Conservation (phyloP, 2,797 vertebrate genomes). For the Pagetopsis macropterus region DNA sequence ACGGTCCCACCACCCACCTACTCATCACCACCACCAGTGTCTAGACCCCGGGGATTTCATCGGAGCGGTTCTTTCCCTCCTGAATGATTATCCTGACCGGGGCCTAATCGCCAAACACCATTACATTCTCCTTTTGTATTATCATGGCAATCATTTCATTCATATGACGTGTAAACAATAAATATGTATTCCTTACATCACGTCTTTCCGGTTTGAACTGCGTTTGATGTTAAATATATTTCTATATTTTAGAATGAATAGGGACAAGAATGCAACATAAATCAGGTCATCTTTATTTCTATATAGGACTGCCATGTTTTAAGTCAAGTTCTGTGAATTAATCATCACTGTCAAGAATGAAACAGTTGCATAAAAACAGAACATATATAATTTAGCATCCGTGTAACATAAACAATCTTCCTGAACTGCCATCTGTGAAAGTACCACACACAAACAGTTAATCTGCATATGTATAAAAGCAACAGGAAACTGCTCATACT, state of each 20-base stretch:
- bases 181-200: no score
- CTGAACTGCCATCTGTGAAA: conserved; percentile 25
- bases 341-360: conserved; percentile 44
- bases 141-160: no score
- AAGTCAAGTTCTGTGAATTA: conserved; percentile 39
- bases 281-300: conserved; percentile 51
- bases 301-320: conserved; percentile 44
- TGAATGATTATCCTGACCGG: no score
- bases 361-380: conserved; percentile 59
- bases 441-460: conserved; percentile 54
- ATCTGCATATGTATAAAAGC: conserved; percentile 31
- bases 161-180: no score
- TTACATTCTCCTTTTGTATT: no score
- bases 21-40: no score
- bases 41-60: no score
- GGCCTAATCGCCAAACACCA: no score
- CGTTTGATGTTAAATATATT: neutral
- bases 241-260: neutral
- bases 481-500: conserved; percentile 19
- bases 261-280: conserved; percentile 39
- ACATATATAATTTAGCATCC: conserved; percentile 36
- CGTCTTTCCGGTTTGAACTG: no score
- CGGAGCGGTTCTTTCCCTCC: no score
- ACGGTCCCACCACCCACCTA: no score
- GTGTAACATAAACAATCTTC: conserved; percentile 27